These are phyloP conservation scores for Mythimna ferrago DNA, from an alignment of 2,888 invertebrate species.

Conservation along the genomic window DNA sequence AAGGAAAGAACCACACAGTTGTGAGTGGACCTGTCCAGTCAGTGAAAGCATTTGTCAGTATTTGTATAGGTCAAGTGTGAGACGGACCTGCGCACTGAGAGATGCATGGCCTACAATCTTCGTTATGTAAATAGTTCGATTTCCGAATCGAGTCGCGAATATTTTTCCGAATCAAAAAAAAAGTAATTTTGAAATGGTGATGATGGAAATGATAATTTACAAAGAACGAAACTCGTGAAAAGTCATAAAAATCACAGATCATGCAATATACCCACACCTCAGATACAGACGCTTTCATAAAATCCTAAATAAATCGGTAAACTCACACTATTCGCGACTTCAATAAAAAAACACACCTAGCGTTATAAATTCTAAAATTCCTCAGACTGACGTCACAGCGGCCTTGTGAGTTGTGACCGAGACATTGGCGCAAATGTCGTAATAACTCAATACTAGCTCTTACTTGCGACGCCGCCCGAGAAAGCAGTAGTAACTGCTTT, in stretches of 20 bases:
- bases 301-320: conserved; percentile 22
- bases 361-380: conserved; percentile 38
- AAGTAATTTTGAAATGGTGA: no score
- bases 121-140: no score
- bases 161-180: no score
- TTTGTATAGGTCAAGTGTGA: no score
- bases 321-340: background rate
- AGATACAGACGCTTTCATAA: background rate
- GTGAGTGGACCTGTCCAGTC: no score
- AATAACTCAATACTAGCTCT: conserved; percentile 24
- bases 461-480: conserved; percentile 16
- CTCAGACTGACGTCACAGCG: conserved; percentile 21
- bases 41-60: no score
- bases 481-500: conserved; percentile 27
- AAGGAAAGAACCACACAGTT: no score
- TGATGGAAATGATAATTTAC: no score
- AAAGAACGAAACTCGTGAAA: background rate
- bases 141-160: no score
- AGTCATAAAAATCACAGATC: background rate
- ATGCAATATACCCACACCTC: no score
- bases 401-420: conserved; percentile 42
- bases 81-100: no score
- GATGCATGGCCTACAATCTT: no score
- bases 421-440: conserved; percentile 32
- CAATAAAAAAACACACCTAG: conserved; percentile 20